These are phyloP conservation scores for Drosophila cyrtoloma DNA, from an alignment of 2,888 invertebrate species.

Conservation along the genomic window DNA sequence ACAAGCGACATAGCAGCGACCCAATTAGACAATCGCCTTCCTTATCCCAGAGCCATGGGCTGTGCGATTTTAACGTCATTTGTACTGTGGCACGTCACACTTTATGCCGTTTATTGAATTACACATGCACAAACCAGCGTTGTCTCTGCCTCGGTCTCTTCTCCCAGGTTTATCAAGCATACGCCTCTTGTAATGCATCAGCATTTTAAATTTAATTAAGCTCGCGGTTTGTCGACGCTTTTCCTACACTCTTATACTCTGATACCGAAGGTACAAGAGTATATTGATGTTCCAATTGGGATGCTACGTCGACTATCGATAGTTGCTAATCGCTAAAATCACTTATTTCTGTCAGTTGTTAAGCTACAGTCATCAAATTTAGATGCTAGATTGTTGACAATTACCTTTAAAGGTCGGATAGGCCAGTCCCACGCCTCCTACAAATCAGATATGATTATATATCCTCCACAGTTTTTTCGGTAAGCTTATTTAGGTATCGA, in stretches of 20 bases:
- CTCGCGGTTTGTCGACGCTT: conserved; percentile 19
- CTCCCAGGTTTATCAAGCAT: conserved; percentile 50
- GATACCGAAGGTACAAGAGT: not conserved
- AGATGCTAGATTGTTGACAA: not conserved
- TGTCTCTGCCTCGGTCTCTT: conserved; percentile 9
- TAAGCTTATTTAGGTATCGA: too few species aligned
- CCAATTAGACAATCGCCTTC: conserved; percentile 27
- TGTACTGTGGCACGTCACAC: conserved; percentile 60
- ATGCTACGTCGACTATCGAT: not conserved
- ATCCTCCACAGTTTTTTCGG: not conserved
- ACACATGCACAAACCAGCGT: conserved; percentile 47
- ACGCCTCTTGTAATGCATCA: conserved; percentile 47
- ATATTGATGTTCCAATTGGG: not conserved
- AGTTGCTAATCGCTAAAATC: not conserved
- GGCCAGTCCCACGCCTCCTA: not conserved
- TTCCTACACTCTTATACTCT: not conserved
- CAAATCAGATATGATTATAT: not conserved
- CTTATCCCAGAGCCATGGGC: conserved; percentile 8
- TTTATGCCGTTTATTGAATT: conserved; percentile 65
- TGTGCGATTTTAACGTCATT: conserved; percentile 60
- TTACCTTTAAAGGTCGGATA: not conserved
- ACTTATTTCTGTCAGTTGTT: not conserved
- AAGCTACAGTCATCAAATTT: not conserved
- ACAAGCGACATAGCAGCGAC: conserved; percentile 30
- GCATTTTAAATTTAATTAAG: conserved; percentile 68